These are phyloP conservation scores for Epinephelus fuscoguttatus DNA, from an alignment of 2,113 vertebrate species.

Conservation along the genomic window DNA sequence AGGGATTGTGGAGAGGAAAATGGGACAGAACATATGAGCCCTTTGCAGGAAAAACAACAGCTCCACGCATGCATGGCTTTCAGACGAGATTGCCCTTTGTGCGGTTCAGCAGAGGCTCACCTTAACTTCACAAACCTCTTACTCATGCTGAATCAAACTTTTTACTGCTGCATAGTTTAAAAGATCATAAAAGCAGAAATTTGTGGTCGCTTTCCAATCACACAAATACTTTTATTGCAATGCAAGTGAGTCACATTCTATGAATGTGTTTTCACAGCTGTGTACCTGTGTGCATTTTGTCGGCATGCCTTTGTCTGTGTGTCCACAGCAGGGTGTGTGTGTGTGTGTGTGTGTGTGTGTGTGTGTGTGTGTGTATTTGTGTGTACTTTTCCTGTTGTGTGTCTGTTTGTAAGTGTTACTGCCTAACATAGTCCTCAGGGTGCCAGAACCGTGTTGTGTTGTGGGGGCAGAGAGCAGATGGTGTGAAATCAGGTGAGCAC, in stretches of 20 bases:
- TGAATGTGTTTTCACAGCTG: not conserved
- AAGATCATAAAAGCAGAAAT: slow-evolving; percentile 6
- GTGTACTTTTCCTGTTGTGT: not conserved
- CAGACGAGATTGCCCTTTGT: slow-evolving; percentile 40
- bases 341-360: slow-evolving; percentile 9
- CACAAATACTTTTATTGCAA: not conserved
- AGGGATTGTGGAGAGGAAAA: slow-evolving; percentile 80
- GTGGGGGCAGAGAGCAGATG: slow-evolving; percentile 56
- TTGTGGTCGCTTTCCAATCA: not conserved
- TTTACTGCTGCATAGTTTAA: not conserved
- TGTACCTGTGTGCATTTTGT: slow-evolving; percentile 5
- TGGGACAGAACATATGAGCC: slow-evolving; percentile 80
- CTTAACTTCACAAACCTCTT: slow-evolving; percentile 10
- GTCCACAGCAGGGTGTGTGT: not conserved
- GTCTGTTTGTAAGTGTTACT: slow-evolving; percentile 6
- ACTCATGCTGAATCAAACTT: slow-evolving; percentile 6
- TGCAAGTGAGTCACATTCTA: not conserved
- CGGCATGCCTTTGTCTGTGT: slow-evolving; percentile 21
- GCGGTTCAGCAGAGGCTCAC: slow-evolving; percentile 16
- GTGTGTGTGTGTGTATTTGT: not conserved
- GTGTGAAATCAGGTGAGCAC: slow-evolving; percentile 73
- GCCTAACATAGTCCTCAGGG: slow-evolving; percentile 10
- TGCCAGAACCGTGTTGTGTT: slow-evolving; percentile 30
- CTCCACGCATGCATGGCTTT: slow-evolving; percentile 21
- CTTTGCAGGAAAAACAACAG: slow-evolving; percentile 65